Evolutionary conservation across 1,140 invertebrate species (phyloP).

Genomic region (Ceratosolen fusciceps): DNA sequence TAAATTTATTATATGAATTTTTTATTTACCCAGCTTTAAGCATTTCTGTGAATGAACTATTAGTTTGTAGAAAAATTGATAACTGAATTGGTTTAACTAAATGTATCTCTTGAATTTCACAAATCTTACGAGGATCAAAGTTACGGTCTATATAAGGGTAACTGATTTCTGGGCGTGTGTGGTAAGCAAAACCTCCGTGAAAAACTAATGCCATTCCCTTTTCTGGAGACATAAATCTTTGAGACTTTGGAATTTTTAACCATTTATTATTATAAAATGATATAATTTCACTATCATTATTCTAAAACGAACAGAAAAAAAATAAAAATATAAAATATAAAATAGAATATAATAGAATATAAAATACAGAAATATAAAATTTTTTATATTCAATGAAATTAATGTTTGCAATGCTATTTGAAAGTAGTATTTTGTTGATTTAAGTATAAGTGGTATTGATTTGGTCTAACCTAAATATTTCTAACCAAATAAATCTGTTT

Average conservation of each 20-base stretch:
- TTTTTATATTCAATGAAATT: no score
- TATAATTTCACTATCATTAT: slow-evolving; percentile 26
- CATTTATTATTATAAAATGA: slow-evolving; percentile 42
- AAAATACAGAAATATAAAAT: not conserved
- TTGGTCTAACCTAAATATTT: no score
- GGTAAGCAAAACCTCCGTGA: slow-evolving; percentile 53
- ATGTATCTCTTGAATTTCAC: slow-evolving; percentile 49
- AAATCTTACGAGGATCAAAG: slow-evolving; percentile 52
- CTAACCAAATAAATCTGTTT: no score
- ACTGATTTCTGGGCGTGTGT: slow-evolving; percentile 48
- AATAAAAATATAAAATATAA: no score
- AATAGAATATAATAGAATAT: no score
- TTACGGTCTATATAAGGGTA: slow-evolving; percentile 51
- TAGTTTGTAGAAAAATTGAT: slow-evolving; percentile 30
- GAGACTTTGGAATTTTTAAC: slow-evolving; percentile 32
- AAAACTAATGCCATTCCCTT: slow-evolving; percentile 48
- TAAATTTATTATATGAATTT: no score
- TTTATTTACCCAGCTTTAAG: slow-evolving; percentile 43
- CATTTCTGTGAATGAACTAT: slow-evolving; percentile 47
- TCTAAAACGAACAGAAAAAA: no score
- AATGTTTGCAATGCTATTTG: no score
- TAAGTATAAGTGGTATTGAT: no score
- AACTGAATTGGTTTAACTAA: slow-evolving; percentile 24
- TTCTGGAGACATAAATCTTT: slow-evolving; percentile 37
- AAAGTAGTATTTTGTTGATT: no score